Evolutionary conservation across 2,888 invertebrate genomes (phyloP).

Genomic region (Scaptodrosophila latifasciaeformis): DNA sequence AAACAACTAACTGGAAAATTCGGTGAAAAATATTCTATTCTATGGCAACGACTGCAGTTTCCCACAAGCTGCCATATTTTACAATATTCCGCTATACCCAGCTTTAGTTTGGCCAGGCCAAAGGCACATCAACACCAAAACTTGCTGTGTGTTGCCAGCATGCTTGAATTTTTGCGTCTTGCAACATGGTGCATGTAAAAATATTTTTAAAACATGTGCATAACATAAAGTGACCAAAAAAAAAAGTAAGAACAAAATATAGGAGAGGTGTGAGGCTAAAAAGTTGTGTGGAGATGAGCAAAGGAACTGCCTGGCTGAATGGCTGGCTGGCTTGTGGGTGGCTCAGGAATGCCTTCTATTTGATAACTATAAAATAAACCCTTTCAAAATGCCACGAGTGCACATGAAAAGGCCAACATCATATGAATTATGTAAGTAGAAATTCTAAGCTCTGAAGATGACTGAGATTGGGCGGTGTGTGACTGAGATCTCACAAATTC

Average conservation of each 20-base stretch:
- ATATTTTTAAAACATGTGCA: conserved; percentile 35
- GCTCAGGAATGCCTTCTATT: conserved; percentile 35
- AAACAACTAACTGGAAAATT: conserved; percentile 1
- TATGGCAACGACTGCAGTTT: conserved; percentile 4
- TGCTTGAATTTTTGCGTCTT: conserved; percentile 1
- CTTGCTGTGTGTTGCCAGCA: not conserved
- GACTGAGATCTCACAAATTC: too few relatives aligned
- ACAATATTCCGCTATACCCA: too few relatives aligned
- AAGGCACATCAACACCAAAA: conserved; percentile 11
- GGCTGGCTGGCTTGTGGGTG: conserved; percentile 9
- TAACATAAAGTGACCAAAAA: too few relatives aligned
- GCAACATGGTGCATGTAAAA: conserved; percentile 31
- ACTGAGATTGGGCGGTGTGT: too few relatives aligned
- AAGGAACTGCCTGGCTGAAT: too few relatives aligned
- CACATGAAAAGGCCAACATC: conserved; percentile 37
- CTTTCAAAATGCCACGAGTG: conserved; percentile 44
- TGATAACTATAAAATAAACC: conserved; percentile 59
- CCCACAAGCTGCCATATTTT: too few relatives aligned
- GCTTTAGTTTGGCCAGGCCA: not conserved
- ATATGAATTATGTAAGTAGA: too few relatives aligned
- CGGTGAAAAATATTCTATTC: conserved; percentile 1
- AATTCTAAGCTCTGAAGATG: too few relatives aligned
- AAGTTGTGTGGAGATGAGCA: too few relatives aligned
- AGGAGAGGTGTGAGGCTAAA: too few relatives aligned
- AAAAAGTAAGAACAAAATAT: too few relatives aligned